phyloP scores from a whole-genome alignment of 2,113 vertebrate genomes.

The Thermophis baileyi region DNA sequence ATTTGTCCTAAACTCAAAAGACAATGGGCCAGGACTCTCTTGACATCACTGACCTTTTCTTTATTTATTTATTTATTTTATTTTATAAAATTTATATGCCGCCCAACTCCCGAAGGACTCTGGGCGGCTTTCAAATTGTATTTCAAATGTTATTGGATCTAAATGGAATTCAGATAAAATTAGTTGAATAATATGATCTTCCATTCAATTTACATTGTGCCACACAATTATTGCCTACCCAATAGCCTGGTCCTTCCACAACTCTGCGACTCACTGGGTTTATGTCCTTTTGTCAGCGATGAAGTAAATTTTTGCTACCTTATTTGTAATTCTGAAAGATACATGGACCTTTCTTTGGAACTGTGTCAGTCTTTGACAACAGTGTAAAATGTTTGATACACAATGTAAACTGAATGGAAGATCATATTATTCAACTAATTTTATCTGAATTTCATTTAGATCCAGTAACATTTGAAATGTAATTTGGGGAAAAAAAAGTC shows the following conservation, averaged over 20 bases:
- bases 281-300: conserved; percentile 63
- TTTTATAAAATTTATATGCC: too few relatives aligned
- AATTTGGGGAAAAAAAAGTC: conserved; percentile 21
- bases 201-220: conserved; percentile 58
- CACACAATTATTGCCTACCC: conserved; percentile 8
- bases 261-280: conserved; percentile 50
- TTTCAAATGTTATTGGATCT: conserved; percentile 54
- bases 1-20: conserved; percentile 32
- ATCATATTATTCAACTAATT: conserved; percentile 65
- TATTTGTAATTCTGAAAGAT: conserved; percentile 59
- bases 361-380: conserved; percentile 60
- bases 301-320: conserved; percentile 58
- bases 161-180: conserved; percentile 63
- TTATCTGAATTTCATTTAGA: conserved; percentile 61
- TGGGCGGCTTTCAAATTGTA: conserved; percentile 30
- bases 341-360: conserved; percentile 61
- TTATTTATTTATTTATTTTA: too few relatives aligned
- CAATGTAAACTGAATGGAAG: conserved; percentile 62
- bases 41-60: conserved; percentile 41
- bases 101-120: too few relatives aligned
- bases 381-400: conserved; percentile 55
- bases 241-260: conserved; percentile 33
- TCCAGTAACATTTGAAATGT: conserved; percentile 51
- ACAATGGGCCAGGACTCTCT: conserved; percentile 6
- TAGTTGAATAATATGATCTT: conserved; percentile 65